Evolutionary conservation across 2,113 vertebrate genomes (phyloP), one percentile per base, ranked within the genome.

Genomic region (Puntigrus tetrazona): DNA sequence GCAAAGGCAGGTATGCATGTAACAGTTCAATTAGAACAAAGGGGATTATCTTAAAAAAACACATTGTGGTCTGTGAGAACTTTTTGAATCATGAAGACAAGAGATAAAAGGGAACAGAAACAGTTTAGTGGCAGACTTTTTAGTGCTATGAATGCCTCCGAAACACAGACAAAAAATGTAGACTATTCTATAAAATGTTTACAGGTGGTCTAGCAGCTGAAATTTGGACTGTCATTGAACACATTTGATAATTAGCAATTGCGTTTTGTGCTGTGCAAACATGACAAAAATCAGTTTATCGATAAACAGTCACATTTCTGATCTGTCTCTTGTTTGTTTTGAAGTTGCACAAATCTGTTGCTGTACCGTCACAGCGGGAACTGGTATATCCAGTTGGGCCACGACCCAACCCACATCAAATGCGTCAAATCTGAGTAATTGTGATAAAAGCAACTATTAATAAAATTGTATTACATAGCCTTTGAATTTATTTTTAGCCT

Each of bases 1-100:
- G 34, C 36, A 36, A 8, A 41, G 36, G 10, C 22, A n/a, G 67
- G 36, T n/a, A 41, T n/a, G 36, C 18, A n/a, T 70, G 34, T 70
- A 70, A 70, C 29, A 38, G 65, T 38, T 8, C 67, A 25, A 36
- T 72, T 72, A 38, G 67, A 41, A 41, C 67, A 72, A 72, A 72
- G 4, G 31, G 16, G 67, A 72, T 72, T n/a, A 72, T 72, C 9
- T 11, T 72, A 11, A 72, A 72, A 72, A n/a, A 72, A 41, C 41
- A 38, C 31, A 72, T 8, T 22, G n/a, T n/a, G 20, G 20, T 70
- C 36, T 41, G 36, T 41, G 20, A 41, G 31, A 70, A 13, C 16
- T 3, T 7, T 69, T 36, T 27, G 29, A 6, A 67, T 20, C 3
- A n/a, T 5, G 41, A 8, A 72, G 36, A 72, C 67, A 41, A 38